Base-by-base conservation (phyloP, 2,113 vertebrate species). In the Illadopsis cleaveri region DNA sequence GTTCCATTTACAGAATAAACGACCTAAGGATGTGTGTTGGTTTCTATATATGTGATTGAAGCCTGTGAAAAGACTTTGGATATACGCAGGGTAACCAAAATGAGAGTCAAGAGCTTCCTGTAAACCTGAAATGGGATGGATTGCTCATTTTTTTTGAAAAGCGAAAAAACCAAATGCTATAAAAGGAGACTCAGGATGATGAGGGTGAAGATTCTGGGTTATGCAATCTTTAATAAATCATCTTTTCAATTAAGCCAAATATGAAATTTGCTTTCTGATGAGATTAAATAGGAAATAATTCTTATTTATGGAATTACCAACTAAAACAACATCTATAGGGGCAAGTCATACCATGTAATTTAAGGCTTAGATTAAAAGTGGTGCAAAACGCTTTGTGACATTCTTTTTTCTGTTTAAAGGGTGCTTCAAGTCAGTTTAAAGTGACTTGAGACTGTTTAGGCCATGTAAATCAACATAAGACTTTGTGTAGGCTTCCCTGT, bases 1-100 rank as follows among this genome's bases (percentile, higher is more conserved):
- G 83, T 93, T 97, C 97, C 91, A 97, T 98, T 98, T 98, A 95
- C 35, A 35, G 93, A 97, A 97, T 96, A 96, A 97, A 97, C 96
- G 50, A 95, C 68, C 73, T 73, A 66, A 90, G 54, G 66, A 85
- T 91, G 82, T 40, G 86, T 95, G 96, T 93, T 90, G 27, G 58
- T 90, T 85, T 72, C 60, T 76, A 5, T 76, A 66, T 82, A 45
- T 60, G 42, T 90, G 87, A 95, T 47, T 85, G 86, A 92, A 95
- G 23, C 38, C 51, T 77, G 11, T 75, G 66, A 82, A 93, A 87
- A 84, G 6, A 78, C 42, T 95, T 89, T 0, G 13, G n/a, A 82
- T 89, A 71, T 82, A 89, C 1, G 6, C 40, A 79, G 62, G 33
- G 35, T 65, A 86, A 76, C 45, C n/a, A 84, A 86, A 86, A 89